Conservation (phyloP, 2,797 vertebrate species). For the Euphonia xanthogaster region DNA sequence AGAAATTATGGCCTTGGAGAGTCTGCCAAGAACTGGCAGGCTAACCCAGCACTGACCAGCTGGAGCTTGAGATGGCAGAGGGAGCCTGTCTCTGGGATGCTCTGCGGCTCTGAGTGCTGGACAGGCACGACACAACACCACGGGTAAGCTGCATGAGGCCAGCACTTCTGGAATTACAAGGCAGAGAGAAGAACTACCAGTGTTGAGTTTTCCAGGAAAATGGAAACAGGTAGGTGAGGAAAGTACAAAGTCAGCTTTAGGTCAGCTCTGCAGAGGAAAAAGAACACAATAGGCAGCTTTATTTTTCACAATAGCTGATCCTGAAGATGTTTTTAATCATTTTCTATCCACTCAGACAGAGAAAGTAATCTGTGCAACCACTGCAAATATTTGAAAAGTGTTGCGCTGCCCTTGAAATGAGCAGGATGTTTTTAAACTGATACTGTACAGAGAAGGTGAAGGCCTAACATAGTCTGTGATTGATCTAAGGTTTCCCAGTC, state of each 20-base stretch:
- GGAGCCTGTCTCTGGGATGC: neutral
- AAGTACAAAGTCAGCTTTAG: neutral
- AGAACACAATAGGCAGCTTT: neutral
- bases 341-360: neutral
- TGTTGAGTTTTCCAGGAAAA: neutral
- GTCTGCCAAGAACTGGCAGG: neutral
- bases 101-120: accelerated
- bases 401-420: conserved; percentile 8
- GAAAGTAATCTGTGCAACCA: neutral
- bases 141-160: neutral
- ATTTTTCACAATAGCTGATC: neutral
- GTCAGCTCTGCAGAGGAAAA: neutral
- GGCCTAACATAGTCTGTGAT: neutral
- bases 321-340: neutral
- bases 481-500: neutral
- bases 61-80: neutral
- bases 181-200: neutral
- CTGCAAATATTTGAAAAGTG: neutral
- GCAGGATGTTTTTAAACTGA: neutral
- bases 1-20: neutral
- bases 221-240: neutral
- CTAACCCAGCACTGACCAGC: neutral
- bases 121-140: neutral
- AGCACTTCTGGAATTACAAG: neutral
- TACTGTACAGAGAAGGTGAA: neutral